Evolutionary conservation across 2,113 vertebrate species (phyloP).

Genomic region (Tonatia bakeri): DNA sequence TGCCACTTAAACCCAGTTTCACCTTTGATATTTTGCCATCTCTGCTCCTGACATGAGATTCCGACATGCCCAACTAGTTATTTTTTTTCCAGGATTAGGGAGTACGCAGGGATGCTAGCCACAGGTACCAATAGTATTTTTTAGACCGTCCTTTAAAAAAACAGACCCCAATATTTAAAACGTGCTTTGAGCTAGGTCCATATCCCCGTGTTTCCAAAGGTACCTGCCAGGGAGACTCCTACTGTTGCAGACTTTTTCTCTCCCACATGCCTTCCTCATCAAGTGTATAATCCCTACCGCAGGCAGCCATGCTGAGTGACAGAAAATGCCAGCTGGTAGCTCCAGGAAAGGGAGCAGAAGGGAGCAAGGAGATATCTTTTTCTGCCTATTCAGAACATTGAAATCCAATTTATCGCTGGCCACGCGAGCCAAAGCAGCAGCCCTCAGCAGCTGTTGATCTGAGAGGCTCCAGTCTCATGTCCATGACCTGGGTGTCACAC

Average conservation of each 20-base stretch:
- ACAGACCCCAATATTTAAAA: neutral
- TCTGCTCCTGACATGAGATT: neutral
- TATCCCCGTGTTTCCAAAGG: neutral
- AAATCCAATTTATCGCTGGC: constrained; percentile 40
- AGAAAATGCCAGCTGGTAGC: constrained; percentile 29
- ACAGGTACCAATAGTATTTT: constrained; percentile 7
- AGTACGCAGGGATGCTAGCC: neutral
- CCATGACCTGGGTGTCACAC: neutral
- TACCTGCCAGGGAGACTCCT: neutral
- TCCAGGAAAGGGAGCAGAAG: neutral
- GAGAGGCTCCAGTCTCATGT: constrained; percentile 23
- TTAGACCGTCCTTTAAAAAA: neutral
- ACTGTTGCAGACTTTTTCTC: neutral
- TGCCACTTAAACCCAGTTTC: neutral
- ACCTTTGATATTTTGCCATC: neutral
- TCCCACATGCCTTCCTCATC: neutral
- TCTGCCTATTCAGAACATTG: constrained; percentile 61
- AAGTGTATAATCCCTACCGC: neutral
- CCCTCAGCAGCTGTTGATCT: constrained; percentile 50
- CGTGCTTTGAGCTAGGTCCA: neutral
- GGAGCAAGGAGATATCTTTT: constrained; percentile 58
- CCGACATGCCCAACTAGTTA: neutral
- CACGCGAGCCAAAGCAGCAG: constrained; percentile 32
- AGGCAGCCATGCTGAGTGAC: constrained; percentile 20
- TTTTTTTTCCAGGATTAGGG: neutral